These are phyloP conservation scores for Oncorhynchus kisutch DNA, from an alignment of 2,113 vertebrate genomes.

Conservation along the genomic window DNA sequence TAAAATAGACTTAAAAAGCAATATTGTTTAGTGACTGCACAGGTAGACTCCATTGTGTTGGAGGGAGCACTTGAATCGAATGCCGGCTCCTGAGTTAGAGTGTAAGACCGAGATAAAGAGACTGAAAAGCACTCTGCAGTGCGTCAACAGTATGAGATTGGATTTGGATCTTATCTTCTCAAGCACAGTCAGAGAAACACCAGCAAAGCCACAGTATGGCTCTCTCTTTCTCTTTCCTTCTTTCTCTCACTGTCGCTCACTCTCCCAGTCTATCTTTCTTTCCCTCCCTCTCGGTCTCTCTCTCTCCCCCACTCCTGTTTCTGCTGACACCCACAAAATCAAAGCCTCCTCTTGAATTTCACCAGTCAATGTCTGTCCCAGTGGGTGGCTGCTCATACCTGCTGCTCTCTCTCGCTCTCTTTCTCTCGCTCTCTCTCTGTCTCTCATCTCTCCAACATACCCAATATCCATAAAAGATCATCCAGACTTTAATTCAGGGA, in stretches of 20 bases:
- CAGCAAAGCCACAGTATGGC: conserved; percentile 20
- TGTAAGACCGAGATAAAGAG: not conserved
- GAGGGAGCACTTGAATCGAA: conserved; percentile 25
- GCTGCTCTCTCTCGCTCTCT: not conserved
- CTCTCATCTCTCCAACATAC: not conserved
- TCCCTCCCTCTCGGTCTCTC: not conserved
- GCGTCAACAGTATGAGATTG: not conserved
- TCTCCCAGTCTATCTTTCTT: not conserved
- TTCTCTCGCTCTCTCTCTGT: not conserved
- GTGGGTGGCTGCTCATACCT: conserved; percentile 5
- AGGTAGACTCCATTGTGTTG: not conserved
- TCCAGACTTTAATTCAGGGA: not conserved
- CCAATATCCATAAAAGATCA: not conserved
- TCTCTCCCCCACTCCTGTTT: not conserved
- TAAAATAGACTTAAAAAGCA: conserved; percentile 9
- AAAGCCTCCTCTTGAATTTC: conserved; percentile 38
- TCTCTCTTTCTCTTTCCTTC: conserved; percentile 3
- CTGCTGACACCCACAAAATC: conserved; percentile 48
- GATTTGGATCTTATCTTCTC: conserved; percentile 8
- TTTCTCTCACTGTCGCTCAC: not conserved
- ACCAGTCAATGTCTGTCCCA: conserved; percentile 16
- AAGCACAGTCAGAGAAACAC: conserved; percentile 39
- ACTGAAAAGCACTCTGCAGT: conserved; percentile 28
- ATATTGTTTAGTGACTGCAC: not conserved
- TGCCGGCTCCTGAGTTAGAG: conserved; percentile 3